These are phyloP conservation scores for Hemichromis elongatus DNA, from an alignment of 2,113 vertebrate genomes.

Conservation along the genomic window DNA sequence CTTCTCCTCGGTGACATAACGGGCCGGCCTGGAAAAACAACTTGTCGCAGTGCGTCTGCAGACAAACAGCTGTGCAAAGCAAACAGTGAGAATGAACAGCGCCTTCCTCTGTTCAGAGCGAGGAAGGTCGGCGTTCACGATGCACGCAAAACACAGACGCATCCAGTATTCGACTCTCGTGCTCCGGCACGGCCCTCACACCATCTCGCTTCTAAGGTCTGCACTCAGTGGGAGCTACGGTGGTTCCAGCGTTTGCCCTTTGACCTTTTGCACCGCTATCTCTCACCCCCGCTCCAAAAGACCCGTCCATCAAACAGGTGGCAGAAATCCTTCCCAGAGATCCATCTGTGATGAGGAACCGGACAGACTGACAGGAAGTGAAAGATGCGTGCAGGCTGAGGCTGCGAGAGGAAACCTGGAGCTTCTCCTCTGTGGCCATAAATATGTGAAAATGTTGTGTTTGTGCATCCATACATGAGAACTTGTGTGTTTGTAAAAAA, in stretches of 20 bases:
- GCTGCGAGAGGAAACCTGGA: neutral
- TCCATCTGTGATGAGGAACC: neutral
- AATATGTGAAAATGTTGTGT: too few relatives aligned
- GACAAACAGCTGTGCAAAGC: conserved; percentile 8
- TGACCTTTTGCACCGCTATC: neutral
- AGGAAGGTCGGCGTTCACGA: neutral
- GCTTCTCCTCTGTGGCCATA: neutral
- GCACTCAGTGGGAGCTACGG: neutral
- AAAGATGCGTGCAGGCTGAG: neutral
- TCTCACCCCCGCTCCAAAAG: neutral
- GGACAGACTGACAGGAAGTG: neutral
- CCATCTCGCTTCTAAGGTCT: neutral
- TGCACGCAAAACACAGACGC: neutral
- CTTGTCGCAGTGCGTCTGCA: neutral
- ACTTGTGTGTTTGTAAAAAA: too few relatives aligned
- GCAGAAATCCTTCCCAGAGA: neutral
- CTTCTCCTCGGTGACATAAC: conserved; percentile 39
- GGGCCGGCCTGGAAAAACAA: conserved; percentile 39
- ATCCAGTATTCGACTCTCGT: neutral
- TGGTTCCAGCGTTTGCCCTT: neutral
- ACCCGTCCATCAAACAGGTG: neutral
- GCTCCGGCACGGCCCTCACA: neutral
- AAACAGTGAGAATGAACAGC: conserved; percentile 2
- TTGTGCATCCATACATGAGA: too few relatives aligned
- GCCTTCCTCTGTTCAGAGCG: neutral